phyloP scores from a whole-genome alignment of 2,888 invertebrate species.

The Carterocephalus palaemon region DNA sequence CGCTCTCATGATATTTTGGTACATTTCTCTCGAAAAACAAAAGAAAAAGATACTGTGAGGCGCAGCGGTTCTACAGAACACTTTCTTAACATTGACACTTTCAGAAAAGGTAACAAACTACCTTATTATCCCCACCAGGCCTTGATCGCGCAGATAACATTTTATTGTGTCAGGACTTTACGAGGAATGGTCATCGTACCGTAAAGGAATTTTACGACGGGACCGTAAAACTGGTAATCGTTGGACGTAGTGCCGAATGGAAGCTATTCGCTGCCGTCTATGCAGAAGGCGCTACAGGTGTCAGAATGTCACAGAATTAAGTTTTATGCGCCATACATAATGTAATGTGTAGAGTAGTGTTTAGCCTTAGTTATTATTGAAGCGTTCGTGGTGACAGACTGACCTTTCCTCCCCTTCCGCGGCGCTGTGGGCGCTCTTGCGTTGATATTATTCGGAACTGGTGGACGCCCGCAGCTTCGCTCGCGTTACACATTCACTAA shows the following conservation, averaged over 20 bases:
- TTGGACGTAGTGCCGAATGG: conserved; percentile 7
- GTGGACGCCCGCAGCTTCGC: no score
- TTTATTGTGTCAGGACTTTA: conserved; percentile 13
- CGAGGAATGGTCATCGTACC: conserved; percentile 14
- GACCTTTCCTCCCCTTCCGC: no score
- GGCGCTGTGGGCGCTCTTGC: no score
- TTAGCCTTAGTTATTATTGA: no score
- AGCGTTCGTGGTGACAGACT: neutral
- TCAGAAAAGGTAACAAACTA: no score
- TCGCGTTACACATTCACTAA: no score
- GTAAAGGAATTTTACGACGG: conserved; percentile 20
- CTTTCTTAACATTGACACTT: no score
- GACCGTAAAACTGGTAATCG: conserved; percentile 23
- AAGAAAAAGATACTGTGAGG: no score
- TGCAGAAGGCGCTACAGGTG: conserved; percentile 17
- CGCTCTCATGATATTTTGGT: no score
- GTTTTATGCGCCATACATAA: conserved; percentile 4
- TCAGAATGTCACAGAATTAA: conserved; percentile 10
- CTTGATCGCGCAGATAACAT: neutral
- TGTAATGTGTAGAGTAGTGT: neutral
- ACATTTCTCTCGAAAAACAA: no score
- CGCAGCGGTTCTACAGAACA: no score
- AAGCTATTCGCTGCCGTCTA: conserved; percentile 2
- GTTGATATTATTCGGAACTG: no score
- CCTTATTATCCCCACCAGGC: neutral